Evolutionary conservation across 2,888 invertebrate species (phyloP).

Genomic region (Hybos culiciformis): DNA sequence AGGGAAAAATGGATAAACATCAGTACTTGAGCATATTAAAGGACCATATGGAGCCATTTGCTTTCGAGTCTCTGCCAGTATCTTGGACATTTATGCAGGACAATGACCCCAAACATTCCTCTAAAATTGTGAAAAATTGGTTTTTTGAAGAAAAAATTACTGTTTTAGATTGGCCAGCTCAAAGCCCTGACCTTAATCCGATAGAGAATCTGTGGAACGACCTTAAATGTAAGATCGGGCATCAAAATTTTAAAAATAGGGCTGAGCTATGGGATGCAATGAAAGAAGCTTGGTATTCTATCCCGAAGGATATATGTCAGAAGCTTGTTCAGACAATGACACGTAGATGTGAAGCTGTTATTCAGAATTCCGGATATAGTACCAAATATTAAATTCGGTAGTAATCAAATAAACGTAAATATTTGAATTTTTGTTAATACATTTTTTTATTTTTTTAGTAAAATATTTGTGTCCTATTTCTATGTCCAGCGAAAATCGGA

Average conservation of each 20-base stretch:
- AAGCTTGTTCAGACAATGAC: neutral
- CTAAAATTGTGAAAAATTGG: conserved; percentile 1
- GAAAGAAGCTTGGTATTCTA: neutral
- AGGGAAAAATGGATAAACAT: conserved; percentile 9
- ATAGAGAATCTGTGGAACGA: neutral
- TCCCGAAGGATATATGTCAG: neutral
- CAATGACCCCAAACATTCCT: conserved; percentile 8
- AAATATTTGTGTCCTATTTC: too few relatives aligned
- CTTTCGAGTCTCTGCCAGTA: conserved; percentile 4
- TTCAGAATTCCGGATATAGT: neutral
- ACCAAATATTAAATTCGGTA: neutral
- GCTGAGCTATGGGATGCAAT: neutral
- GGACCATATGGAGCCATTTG: conserved; percentile 6
- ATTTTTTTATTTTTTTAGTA: too few relatives aligned
- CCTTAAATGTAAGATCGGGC: neutral
- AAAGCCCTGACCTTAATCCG: conserved; percentile 3
- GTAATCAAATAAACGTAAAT: too few relatives aligned
- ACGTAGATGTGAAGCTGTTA: neutral
- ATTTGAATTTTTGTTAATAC: too few relatives aligned
- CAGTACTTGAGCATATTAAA: conserved; percentile 5
- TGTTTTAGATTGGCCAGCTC: conserved; percentile 4
- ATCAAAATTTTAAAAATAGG: neutral
- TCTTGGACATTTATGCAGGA: conserved; percentile 9
- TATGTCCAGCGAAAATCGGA: too few relatives aligned
- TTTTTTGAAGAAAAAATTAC: conserved; percentile 2